Conservation (phyloP, 2,797 vertebrate species). For the Agapornis canus region DNA sequence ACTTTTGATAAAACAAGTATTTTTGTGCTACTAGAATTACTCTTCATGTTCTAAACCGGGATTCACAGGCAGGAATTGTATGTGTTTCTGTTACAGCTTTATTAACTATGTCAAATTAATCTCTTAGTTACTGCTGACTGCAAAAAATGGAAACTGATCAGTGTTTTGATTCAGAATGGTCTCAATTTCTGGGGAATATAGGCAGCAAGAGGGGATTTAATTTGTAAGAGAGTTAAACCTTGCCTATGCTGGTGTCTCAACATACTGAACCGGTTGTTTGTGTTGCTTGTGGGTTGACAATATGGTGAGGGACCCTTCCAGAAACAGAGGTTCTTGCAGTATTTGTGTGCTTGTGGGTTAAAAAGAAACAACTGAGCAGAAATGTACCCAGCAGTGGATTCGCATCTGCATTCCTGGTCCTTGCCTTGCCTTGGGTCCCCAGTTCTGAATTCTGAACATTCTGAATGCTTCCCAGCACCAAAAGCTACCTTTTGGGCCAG, state of each 20-base stretch:
- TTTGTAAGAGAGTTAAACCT: not conserved
- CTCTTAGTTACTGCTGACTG: not conserved
- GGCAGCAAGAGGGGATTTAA: not conserved
- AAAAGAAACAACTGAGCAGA: not conserved
- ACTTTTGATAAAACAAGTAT: not conserved
- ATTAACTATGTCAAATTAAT: not conserved
- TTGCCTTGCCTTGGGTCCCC: not conserved
- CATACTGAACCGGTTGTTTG: not conserved
- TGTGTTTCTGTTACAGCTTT: not conserved
- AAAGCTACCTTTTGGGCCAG: not conserved
- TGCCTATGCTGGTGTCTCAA: not conserved
- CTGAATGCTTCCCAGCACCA: not conserved
- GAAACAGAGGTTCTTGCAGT: not conserved
- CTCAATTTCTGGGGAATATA: not conserved
- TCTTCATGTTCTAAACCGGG: not conserved
- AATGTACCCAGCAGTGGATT: not conserved
- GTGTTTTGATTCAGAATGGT: not conserved
- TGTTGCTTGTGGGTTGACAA: not conserved
- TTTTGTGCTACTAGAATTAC: not conserved
- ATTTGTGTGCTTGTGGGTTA: not conserved
- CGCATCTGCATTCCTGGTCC: not conserved
- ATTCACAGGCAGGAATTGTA: not conserved
- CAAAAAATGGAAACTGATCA: not conserved
- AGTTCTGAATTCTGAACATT: not conserved
- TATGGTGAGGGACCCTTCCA: not conserved